Percentiles rank a stretch among this genome's conserved stretches.
phyloP scores from a whole-genome alignment of 2,113 vertebrate species.

The Hyla sarda region DNA sequence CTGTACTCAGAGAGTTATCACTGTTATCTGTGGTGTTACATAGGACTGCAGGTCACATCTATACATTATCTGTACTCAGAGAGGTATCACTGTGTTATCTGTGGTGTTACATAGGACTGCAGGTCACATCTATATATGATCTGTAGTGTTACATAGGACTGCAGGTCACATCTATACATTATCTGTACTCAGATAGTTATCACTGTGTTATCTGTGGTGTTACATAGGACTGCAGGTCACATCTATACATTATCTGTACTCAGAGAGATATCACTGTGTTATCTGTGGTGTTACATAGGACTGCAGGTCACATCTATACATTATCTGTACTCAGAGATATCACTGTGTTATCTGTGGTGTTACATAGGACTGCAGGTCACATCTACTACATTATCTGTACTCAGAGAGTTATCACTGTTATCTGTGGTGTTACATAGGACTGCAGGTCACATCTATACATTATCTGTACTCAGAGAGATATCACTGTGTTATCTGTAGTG shows the following conservation, averaged over 20 bases:
- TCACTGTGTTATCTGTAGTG: not conserved
- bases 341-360: too few species aligned
- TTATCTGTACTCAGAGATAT: too few species aligned
- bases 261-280: not conserved
- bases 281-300: not conserved
- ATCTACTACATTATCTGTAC: too few species aligned
- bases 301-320: too few species aligned
- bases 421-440: not conserved
- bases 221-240: too few species aligned
- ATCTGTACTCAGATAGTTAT: too few species aligned
- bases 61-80: not conserved
- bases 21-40: not conserved
- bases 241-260: too few species aligned
- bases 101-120: slow-evolving; percentile 11
- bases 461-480: too few species aligned
- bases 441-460: not conserved
- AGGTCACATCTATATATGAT: not conserved
- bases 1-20: not conserved
- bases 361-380: not conserved
- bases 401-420: not conserved
- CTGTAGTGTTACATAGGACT: slow-evolving; percentile 7
- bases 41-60: not conserved
- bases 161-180: not conserved
- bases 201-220: not conserved
- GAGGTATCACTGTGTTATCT: too few species aligned